Evolutionary conservation across 2,888 invertebrate species (phyloP).

Genomic region (Acanthosepion pharaonis): DNA sequence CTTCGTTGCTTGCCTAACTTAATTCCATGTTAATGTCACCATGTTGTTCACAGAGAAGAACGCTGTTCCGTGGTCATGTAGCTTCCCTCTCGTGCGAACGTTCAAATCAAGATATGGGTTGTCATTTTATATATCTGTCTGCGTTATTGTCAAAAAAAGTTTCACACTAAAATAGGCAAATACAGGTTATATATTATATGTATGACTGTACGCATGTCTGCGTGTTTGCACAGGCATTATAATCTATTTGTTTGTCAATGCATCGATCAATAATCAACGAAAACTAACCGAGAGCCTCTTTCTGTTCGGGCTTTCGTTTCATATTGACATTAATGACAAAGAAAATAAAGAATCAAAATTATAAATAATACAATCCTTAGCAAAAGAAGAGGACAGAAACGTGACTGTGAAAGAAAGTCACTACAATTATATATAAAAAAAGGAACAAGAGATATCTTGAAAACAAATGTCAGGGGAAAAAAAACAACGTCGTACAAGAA

Average conservation of each 20-base stretch:
- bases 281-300: background rate
- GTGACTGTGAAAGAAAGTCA: background rate
- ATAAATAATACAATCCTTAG: background rate
- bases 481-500: background rate
- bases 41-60: too few relatives aligned
- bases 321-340: background rate
- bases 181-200: background rate
- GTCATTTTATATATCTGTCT: too few relatives aligned
- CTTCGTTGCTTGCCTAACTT: too few relatives aligned
- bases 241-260: background rate
- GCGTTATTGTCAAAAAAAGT: too few relatives aligned
- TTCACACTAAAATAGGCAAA: too few relatives aligned
- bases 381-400: background rate
- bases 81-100: too few relatives aligned
- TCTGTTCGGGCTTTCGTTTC: background rate
- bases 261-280: background rate
- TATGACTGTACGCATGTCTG: background rate
- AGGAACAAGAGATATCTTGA: background rate
- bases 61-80: too few relatives aligned
- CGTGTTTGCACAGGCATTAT: background rate
- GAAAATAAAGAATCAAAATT: background rate
- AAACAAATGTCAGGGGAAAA: background rate
- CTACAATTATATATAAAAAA: background rate
- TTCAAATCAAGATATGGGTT: too few relatives aligned
- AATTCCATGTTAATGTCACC: too few relatives aligned